Base-by-base conservation (phyloP, 1,140 invertebrate species). In the Caenorhabditis brenneri region DNA sequence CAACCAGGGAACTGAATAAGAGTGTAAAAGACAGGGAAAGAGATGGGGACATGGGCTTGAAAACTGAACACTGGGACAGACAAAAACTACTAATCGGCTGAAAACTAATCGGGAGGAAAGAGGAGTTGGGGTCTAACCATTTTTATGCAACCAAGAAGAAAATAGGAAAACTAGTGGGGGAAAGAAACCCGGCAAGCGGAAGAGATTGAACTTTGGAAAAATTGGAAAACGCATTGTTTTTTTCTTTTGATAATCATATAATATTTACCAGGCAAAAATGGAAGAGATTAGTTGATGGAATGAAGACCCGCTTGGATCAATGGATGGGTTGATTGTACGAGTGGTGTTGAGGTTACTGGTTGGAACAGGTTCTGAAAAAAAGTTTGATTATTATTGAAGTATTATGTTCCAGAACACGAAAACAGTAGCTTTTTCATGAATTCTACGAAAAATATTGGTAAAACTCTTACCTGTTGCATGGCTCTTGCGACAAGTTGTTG, bases 401-500 rank as follows among this genome's bases (percentile, higher is more conserved):
- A 42, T 6, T 6, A 42, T 5, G 12, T 42, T 42, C 12, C 39
- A 42, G 39, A 6, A 42, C 12, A 6, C 39, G 39, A 42, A 42
- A 12, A 42, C 39, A 12, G 39, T 42, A n/a, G n/a, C n/a, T n/a
- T n/a, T n/a, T n/a, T n/a, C n/a, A n/a, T n/a, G n/a, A n/a, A n/a
- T n/a, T n/a, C n/a, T n/a, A n/a, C n/a, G n/a, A n/a, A n/a, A n/a
- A n/a, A n/a, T n/a, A n/a, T n/a, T n/a, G n/a, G n/a, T 42, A 5
- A 12, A 42, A 6, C n/a, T 58, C 6, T 74, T 46, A 74, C 65
- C 36, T 74, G 65, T 74, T 74, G 65, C 65, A 74, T 74, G 33
- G 65, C 65, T 74, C 65, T 46, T 74, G 65, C 65, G 36, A 74
- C n/a, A 10, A 74, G 65, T 42, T 74, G 65, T n/a, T 65, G 53